A percentile compares a stretch with the other conserved stretches of the same genome.
These are phyloP conservation scores for Endotricha flammealis DNA, from an alignment of 2,888 invertebrate genomes.

Conservation along the genomic window DNA sequence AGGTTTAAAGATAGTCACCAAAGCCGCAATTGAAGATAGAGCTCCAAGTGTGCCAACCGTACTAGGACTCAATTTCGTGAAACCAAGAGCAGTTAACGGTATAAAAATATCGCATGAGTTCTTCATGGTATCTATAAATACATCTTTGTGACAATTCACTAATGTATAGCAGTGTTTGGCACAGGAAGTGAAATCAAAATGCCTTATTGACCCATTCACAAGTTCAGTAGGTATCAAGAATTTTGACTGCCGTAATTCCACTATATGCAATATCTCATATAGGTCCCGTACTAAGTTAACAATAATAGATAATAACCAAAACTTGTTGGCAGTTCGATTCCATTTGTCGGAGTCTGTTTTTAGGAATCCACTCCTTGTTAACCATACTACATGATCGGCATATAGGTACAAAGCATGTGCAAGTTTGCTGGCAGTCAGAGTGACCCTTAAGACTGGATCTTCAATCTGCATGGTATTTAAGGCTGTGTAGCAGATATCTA, in stretches of 20 bases:
- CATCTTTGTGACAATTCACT: conserved; percentile 74
- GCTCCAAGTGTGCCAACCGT: conserved; percentile 88
- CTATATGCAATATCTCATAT: conserved; percentile 86
- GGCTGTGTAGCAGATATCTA: conserved; percentile 88
- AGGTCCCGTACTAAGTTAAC: conserved; percentile 89
- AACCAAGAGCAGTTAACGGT: conserved; percentile 89
- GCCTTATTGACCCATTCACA: conserved; percentile 41
- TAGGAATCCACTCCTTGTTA: conserved; percentile 84
- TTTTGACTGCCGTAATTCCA: conserved; percentile 67
- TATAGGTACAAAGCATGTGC: conserved; percentile 88
- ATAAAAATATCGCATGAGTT: conserved; percentile 93
- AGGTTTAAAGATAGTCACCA: conserved; percentile 87
- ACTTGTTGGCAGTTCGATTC: conserved; percentile 85
- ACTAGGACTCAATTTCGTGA: conserved; percentile 86
- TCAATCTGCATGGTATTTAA: conserved; percentile 84
- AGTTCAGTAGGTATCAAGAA: conserved; percentile 63
- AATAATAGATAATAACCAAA: conserved; percentile 90
- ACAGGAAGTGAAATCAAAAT: conserved; percentile 37
- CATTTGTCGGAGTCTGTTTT: conserved; percentile 86
- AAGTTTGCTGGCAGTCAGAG: conserved; percentile 87
- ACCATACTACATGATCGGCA: conserved; percentile 92
- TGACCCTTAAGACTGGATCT: conserved; percentile 83
- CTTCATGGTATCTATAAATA: conserved; percentile 89
- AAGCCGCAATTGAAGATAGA: conserved; percentile 88
- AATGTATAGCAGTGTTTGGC: conserved; percentile 47